Evolutionary conservation across 2,888 invertebrate genomes (phyloP).

Genomic region (Noctua janthina): DNA sequence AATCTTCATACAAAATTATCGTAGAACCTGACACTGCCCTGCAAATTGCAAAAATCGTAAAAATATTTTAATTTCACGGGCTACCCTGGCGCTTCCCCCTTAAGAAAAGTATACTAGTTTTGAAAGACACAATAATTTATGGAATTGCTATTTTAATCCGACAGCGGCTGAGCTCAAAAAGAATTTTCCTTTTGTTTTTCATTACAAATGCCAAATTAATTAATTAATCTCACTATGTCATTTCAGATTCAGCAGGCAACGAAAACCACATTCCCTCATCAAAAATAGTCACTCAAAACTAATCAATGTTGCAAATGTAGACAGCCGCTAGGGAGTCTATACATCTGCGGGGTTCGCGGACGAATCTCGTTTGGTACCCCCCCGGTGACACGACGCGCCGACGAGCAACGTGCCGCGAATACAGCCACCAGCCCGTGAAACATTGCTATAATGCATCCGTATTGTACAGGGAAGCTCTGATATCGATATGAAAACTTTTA

Average conservation of each 20-base stretch:
- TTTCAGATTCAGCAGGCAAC: slow-evolving; percentile 4
- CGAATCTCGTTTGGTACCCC: slow-evolving; percentile 62
- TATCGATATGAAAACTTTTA: slow-evolving; percentile 64
- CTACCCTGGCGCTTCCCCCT: too few relatives aligned
- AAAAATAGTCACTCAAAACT: slow-evolving; percentile 48
- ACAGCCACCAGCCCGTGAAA: slow-evolving; percentile 57
- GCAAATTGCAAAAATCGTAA: too few relatives aligned
- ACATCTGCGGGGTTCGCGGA: slow-evolving; percentile 58
- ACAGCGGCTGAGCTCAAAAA: not conserved
- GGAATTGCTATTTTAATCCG: not conserved
- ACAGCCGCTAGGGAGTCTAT: slow-evolving; percentile 59
- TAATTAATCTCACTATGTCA: not conserved
- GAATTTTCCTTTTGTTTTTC: not conserved
- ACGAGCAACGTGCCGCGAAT: slow-evolving; percentile 70
- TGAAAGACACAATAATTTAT: not conserved
- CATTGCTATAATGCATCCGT: slow-evolving; percentile 68
- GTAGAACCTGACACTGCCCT: too few relatives aligned
- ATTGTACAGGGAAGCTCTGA: slow-evolving; percentile 55
- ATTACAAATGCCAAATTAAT: not conserved
- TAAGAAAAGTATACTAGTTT: not conserved
- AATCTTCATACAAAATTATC: too few relatives aligned
- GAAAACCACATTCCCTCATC: not conserved
- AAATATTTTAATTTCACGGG: too few relatives aligned
- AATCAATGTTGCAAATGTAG: slow-evolving; percentile 61
- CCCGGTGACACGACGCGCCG: slow-evolving; percentile 53